Base-by-base conservation (phyloP, 2,797 vertebrate species). In the Sebastes ruberrimus region DNA sequence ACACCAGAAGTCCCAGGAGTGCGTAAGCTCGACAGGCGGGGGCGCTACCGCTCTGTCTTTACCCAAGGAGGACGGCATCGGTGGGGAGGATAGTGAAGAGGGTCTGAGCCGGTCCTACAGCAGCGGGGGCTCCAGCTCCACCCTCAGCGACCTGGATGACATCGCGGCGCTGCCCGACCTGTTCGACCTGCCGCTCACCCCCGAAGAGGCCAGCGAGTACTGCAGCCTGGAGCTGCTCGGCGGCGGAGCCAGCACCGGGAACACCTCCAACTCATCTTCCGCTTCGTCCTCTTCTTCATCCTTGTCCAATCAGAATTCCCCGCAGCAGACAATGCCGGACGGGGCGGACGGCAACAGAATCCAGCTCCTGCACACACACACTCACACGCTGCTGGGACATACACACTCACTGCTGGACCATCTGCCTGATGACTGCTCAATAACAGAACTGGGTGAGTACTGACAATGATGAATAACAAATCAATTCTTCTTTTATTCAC, bases 181-280 rank as follows among this genome's bases (percentile, higher is more conserved):
- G 22, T 97, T 98, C 0, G 97, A 98, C 93, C 95, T 98, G 77
- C 97, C 97, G 0, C 94, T 98, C 76, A 97, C 97, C 35, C 97
- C 97, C 0, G 97, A 97, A 0, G 97, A 97, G 88, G 93, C 95
- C 84, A 95, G 94, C 89, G 93, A 96, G 80, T 97, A 97, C 93
- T 97, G 97, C 92, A 95, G 96, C 89, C 93, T 97, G 16, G 97
- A 98, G 76, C 93, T 97, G 84, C 94, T 97, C 1, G 89, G 95
- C 1, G 86, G 92, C 25, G 92, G 95, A 22, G 76, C 88, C 63
- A 96, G 96, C 85, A 87, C 94, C 0, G 89, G 95, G 5, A 94
- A 94, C 88, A 93, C 92, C 71, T 94, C 93, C 85, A 92, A 91
- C 86, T 95, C 93, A 3, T 95, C 94, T 1, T 94, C 94, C 5